A percentile compares a stretch with the other conserved stretches of the same genome.
Evolutionary conservation across 2,888 invertebrate genomes (phyloP).

Genomic region (Odiellus spinosus): DNA sequence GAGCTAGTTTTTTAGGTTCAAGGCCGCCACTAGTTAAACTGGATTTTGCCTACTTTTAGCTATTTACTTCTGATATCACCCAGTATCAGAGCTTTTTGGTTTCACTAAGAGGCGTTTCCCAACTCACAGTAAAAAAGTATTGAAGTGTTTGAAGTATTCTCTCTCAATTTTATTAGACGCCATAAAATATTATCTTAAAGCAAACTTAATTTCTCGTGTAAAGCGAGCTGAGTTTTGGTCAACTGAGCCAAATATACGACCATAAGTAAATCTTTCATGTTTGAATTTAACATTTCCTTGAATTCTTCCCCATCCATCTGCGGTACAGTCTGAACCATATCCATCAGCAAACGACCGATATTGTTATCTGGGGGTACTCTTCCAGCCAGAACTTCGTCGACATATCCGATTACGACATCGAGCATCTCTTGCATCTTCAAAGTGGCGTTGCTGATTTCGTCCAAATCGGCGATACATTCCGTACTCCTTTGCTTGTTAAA

Average conservation of each 20-base stretch:
- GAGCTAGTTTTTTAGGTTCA: too few species aligned
- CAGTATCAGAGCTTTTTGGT: too few species aligned
- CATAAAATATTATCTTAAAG: constrained; percentile 28
- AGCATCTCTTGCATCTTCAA: constrained; percentile 55
- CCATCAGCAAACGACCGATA: constrained; percentile 74
- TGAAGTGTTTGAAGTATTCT: too few species aligned
- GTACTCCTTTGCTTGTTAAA: constrained; percentile 43
- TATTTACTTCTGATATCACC: too few species aligned
- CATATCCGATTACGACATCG: constrained; percentile 57
- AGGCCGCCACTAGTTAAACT: too few species aligned
- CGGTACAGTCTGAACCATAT: constrained; percentile 79
- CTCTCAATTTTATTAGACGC: too few species aligned
- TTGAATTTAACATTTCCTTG: constrained; percentile 85
- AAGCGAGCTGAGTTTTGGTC: constrained; percentile 84
- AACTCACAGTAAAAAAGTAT: too few species aligned
- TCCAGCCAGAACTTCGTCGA: constrained; percentile 76
- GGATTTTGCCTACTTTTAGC: too few species aligned
- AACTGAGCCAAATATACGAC: constrained; percentile 88
- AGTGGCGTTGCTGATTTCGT: constrained; percentile 74
- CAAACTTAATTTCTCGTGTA: constrained; percentile 87
- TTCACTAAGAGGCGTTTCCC: too few species aligned
- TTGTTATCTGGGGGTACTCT: constrained; percentile 59
- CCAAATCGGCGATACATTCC: constrained; percentile 34
- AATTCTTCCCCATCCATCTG: constrained; percentile 79
- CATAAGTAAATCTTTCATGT: constrained; percentile 92